Base-by-base conservation (phyloP, 2,888 invertebrate species). In the Melanostoma scalare region DNA sequence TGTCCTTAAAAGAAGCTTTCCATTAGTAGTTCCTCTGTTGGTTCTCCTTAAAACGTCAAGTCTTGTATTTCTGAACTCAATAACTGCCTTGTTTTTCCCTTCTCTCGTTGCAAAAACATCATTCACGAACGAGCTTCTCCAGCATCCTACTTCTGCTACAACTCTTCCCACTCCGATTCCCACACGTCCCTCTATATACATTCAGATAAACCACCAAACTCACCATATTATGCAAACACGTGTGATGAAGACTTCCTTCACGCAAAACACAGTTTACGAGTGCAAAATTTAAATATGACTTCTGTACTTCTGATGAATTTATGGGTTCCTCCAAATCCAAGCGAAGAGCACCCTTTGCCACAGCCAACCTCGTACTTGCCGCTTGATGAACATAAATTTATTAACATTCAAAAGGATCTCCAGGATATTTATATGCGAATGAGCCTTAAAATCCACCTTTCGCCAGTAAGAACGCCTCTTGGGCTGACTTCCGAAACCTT, bases 331-430 rank as follows among this genome's bases (percentile, higher is more conserved):
- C 33, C 46, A 35, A 53, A 30, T 58, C 48, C 6, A 8, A 44
- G 55, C 33, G n/a, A 50, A 6, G n/a, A 56, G 42, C 60, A 79
- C 75, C 79, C 74, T 56, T 71, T 78, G 73, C 69, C 82, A 73
- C 20, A 40, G 33, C 30, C 52, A 69, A 44, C 58, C 53, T 38
- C 52, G 44, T 35, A 6, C 1, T 44, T 6, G 6, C 9, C 10
- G 40, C 72, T 71, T 75, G 74, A 84, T 84, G 79, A 84, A 75
- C 79, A 84, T 84, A 84, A 79, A 84, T 84, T 84, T 84, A 84
- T 84, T 84, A 84, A 84, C 79, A 84, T 84, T 84, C 84, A 84
- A 79, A 79, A 4, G 84, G 74, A 84, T 84, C 84, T 75, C 79
- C 33, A 61, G 79, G 71, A 84, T 71, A 84, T 84, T 79, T 84